Evolutionary conservation across 2,888 invertebrate species (phyloP), one percentile per base, ranked within the genome.

Genomic region (Syritta pipiens): DNA sequence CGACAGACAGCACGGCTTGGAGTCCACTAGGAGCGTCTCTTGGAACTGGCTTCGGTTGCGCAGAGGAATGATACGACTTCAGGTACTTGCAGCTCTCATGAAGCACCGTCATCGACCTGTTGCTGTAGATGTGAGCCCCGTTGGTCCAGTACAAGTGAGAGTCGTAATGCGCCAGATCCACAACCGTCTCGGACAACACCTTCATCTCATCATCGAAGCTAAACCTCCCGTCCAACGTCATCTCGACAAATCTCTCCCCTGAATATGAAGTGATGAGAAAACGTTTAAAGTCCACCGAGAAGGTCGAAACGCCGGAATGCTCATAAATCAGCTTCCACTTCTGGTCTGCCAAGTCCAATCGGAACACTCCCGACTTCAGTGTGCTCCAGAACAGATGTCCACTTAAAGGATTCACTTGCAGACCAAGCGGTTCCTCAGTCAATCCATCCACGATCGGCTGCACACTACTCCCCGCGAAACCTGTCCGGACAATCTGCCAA

Each of bases 371-470:
- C 3, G 92, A 92, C 24, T 91, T 90, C 63, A 90, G 89, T 57
- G 92, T 88, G 3, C 92, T 92, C 94, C 95, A 96, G 87, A 96
- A 97, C 20, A 97, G 88, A 88, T 94, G 97, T 4, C 97, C 98
- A 87, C 97, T 97, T 84, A 95, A 93, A 26, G 98, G 96, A 90
- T 98, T 98, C 0, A 97, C 95, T 89, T 96, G 94, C 82, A 98
- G 92, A 84, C 96, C 95, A 63, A 92, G 91, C 0, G 97, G 95
- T 83, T 92, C 91, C 3, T 91, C 91, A 55, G 91, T 90, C 63
- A 96, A 90, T 0, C 93, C 94, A 7, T 93, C 92, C 69, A 94
- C 89, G 0, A 95, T 93, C 0, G 94, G 92, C 5, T 93, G 91
- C 76, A 94, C 90, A 62, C 92, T 91, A 82, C 91, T 91, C 0